phyloP scores from a whole-genome alignment of 2,888 invertebrate genomes.

The Cataglyphis altisquamis region DNA sequence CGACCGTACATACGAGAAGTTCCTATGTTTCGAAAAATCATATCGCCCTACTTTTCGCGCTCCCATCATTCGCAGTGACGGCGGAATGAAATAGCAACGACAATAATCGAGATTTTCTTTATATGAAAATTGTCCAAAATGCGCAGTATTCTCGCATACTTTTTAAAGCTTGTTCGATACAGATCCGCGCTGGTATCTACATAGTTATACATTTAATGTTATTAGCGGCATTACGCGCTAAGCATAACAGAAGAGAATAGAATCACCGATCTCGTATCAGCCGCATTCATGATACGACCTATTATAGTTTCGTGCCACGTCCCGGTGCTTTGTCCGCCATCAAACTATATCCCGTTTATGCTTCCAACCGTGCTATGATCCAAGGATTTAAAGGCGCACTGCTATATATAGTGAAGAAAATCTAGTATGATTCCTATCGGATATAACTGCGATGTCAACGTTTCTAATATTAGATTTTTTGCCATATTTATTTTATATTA shows the following conservation, averaged over 20 bases:
- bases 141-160: background rate
- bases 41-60: background rate
- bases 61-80: background rate
- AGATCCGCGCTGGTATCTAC: background rate
- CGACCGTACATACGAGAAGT: background rate
- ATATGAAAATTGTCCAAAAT: slow-evolving; percentile 8
- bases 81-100: background rate
- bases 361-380: slow-evolving; percentile 32
- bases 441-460: background rate
- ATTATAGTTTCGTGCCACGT: slow-evolving; percentile 59
- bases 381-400: slow-evolving; percentile 50
- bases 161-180: slow-evolving; percentile 19
- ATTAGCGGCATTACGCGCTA: slow-evolving; percentile 15
- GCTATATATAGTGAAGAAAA: slow-evolving; percentile 25
- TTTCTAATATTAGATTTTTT: slow-evolving; percentile 16
- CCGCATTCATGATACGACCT: slow-evolving; percentile 20
- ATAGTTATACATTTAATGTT: background rate
- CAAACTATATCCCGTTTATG: slow-evolving; percentile 50
- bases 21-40: background rate
- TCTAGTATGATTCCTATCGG: slow-evolving; percentile 51
- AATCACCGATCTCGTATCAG: slow-evolving; percentile 37
- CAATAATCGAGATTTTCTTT: background rate
- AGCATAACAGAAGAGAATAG: slow-evolving; percentile 35
- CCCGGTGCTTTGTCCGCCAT: slow-evolving; percentile 56
- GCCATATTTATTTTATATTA: background rate